Percentiles rank a stretch among this genome's conserved stretches.
Conservation (phyloP, 2,113 vertebrate species). For the Proterorhinus semilunaris region DNA sequence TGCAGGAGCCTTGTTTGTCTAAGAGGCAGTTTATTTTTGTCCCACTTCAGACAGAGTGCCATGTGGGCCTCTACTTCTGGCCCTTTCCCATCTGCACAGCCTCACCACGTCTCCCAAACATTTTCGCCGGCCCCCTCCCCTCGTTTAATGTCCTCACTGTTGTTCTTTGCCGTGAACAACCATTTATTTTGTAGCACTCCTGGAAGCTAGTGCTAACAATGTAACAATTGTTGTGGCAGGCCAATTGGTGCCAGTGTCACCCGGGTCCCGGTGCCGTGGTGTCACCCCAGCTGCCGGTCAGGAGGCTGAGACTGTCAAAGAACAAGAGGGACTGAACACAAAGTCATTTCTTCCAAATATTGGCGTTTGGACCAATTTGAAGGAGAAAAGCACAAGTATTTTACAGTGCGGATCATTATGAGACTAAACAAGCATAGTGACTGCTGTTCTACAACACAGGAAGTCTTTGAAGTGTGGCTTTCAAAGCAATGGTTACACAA, state of each 20-base stretch:
- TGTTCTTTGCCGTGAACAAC: conserved; percentile 40
- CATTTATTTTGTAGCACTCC: conserved; percentile 52
- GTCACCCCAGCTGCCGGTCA: conserved; percentile 57
- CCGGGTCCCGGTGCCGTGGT: conserved; percentile 65
- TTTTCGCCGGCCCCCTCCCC: not conserved
- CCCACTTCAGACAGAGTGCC: conserved; percentile 21
- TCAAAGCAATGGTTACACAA: not conserved
- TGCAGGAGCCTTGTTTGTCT: conserved; percentile 34
- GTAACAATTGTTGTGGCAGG: conserved; percentile 35
- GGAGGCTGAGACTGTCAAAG: conserved; percentile 25
- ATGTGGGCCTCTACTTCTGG: conserved; percentile 31
- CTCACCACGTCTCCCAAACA: not conserved
- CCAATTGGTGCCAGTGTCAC: conserved; percentile 56
- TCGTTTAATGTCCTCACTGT: conserved; percentile 9
- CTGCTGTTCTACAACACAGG: not conserved
- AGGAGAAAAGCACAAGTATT: not conserved
- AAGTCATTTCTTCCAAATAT: not conserved
- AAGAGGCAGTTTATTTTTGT: conserved; percentile 39
- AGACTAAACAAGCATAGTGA: not conserved
- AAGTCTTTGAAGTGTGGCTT: conserved; percentile 1
- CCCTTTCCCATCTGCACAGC: conserved; percentile 17
- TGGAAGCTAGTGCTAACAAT: conserved; percentile 62
- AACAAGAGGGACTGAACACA: conserved; percentile 10
- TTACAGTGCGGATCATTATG: not conserved
- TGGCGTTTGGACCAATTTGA: not conserved